Conservation (phyloP, 2,113 vertebrate species). For the Peromyscus californicus region DNA sequence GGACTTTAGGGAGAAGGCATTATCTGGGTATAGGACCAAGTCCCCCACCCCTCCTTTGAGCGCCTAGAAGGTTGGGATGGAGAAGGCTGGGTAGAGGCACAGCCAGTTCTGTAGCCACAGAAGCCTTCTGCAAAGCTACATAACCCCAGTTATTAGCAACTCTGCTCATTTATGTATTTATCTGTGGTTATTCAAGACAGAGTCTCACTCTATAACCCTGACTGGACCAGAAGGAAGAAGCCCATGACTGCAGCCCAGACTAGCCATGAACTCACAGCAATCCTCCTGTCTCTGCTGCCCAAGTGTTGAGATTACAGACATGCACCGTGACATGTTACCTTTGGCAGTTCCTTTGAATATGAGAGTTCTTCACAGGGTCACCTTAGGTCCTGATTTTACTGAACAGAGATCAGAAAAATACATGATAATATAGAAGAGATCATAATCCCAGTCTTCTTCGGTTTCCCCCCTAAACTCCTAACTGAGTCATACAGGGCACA, state of each 20-base stretch:
- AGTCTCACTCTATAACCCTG: background rate
- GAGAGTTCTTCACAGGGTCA: background rate
- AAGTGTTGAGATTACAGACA: background rate
- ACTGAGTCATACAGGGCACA: background rate
- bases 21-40: background rate
- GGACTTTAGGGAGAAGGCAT: background rate
- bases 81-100: background rate
- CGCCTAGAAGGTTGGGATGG: background rate
- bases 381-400: background rate
- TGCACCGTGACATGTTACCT: no score
- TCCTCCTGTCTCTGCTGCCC: background rate
- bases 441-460: background rate
- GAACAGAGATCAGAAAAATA: conserved; percentile 51
- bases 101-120: background rate
- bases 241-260: background rate
- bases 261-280: background rate
- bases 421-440: background rate
- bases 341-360: background rate
- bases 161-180: background rate
- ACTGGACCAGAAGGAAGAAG: background rate
- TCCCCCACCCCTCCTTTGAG: background rate
- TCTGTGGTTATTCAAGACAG: background rate
- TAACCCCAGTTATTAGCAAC: background rate
- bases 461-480: background rate
- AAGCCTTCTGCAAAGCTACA: background rate